Evolutionary conservation across 2,888 invertebrate genomes (phyloP), one percentile per base, ranked within the genome.

Genomic region (Plusia festucae): DNA sequence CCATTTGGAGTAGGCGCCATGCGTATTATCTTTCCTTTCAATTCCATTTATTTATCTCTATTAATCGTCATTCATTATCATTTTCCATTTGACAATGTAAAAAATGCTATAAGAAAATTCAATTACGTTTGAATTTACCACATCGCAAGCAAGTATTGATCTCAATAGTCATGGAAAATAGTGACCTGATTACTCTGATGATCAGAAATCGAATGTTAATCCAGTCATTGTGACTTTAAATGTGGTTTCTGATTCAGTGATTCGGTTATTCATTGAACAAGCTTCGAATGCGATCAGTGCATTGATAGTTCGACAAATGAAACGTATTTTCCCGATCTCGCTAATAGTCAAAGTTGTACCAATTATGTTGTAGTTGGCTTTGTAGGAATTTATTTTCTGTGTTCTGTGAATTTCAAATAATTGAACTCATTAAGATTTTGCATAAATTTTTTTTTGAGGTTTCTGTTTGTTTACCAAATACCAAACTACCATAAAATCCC

Each of bases 211-310:
- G 55, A 53, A 53, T 24, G 46, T 8, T 34, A 53, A 69, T 18
- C 16, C 46, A 34, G 52, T 56, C 32, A 18, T 30, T 56, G 67
- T 53, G 68, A 51, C 56, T 61, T 34, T 67, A 22, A 24, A 30
- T 52, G 52, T 34, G 70, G 62, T 58, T 34, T 30, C 74, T 32
- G 20, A 55, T 9, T 55, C 74, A 71, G 27, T 71, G 62, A 46
- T 27, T 20, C 34, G 34, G 16, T 20, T 18, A 49, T 49, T 49
- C 46, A 49, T 49, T 49, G 46, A 49, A 49, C 46, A 49, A 46
- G 18, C 6, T 5, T 16, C 16, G 61, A 57, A 68, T 40, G 27
- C 53, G 49, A n/a, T 53, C 30, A 60, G 20, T 61, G 57, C 16
- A 49, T 40, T 49, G 20, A 16, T 27, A 51, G 44, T 32, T 5